Conservation (phyloP, 2,797 vertebrate genomes). For the Coregonus ussuriensis region DNA sequence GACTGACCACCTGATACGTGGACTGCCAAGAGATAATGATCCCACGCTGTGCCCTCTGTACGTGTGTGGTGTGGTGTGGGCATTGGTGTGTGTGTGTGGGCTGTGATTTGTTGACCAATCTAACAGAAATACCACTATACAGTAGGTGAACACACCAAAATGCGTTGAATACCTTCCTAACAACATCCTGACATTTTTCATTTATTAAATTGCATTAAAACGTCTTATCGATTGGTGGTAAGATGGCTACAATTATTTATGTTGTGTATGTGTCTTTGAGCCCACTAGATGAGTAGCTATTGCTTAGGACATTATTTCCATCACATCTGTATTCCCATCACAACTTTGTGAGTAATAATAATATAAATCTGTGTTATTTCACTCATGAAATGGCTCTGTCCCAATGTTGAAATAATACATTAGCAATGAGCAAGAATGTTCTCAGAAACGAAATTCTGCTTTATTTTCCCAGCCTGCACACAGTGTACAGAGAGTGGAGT, state of each 20-base stretch:
- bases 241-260: not conserved
- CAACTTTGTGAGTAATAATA: not conserved
- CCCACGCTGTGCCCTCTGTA: conserved; percentile 30
- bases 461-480: not conserved
- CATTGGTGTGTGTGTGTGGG: not conserved
- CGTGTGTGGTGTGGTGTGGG: not conserved
- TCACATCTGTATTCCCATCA: not conserved
- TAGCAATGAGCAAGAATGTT: not conserved
- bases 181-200: too few species aligned
- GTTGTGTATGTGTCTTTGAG: not conserved
- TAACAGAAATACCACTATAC: too few species aligned
- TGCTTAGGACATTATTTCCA: not conserved
- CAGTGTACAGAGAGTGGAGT: not conserved
- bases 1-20: conserved; percentile 45
- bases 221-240: too few species aligned
- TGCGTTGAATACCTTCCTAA: too few species aligned
- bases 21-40: conserved; percentile 33
- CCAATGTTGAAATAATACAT: not conserved
- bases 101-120: too few species aligned
- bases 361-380: not conserved
- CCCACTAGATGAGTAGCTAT: not conserved
- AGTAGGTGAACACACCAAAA: too few species aligned
- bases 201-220: too few species aligned
- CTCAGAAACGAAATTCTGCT: not conserved
- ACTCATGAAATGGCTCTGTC: not conserved